phyloP scores from a whole-genome alignment of 2,113 vertebrate species.

The Sturnus vulgaris region DNA sequence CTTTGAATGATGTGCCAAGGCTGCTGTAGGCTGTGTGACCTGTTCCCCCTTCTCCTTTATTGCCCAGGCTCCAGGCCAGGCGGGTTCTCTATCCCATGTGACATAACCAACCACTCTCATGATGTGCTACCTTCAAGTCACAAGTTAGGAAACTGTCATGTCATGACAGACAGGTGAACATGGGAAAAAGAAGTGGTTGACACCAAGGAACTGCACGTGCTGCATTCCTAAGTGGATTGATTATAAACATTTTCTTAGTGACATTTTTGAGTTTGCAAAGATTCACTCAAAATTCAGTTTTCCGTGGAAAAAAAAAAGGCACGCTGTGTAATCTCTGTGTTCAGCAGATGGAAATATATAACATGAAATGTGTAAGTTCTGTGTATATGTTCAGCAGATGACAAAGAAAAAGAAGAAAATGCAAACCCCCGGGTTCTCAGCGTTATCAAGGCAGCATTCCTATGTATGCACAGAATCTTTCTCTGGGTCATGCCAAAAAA shows the following conservation, averaged over 20 bases:
- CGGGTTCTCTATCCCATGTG: neutral
- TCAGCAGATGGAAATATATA: neutral
- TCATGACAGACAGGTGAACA: neutral
- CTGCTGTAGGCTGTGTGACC: neutral
- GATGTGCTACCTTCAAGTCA: neutral
- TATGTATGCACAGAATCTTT: neutral
- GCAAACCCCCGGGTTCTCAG: neutral
- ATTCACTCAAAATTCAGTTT: neutral
- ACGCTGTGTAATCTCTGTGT: neutral
- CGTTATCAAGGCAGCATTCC: neutral
- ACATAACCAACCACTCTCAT: neutral
- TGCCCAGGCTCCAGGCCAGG: neutral
- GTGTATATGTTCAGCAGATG: neutral
- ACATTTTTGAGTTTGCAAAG: neutral
- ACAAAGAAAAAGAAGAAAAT: neutral
- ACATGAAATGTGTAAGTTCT: neutral
- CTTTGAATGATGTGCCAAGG: neutral
- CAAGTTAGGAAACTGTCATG: neutral
- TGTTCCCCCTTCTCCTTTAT: neutral
- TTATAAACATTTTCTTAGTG: neutral
- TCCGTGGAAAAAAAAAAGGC: neutral
- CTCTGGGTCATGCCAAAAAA: neutral
- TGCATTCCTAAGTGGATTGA: neutral
- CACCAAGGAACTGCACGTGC: neutral
- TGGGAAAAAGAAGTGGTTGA: neutral